phyloP scores from a whole-genome alignment of 2,888 invertebrate species.

The Amiota communis region DNA sequence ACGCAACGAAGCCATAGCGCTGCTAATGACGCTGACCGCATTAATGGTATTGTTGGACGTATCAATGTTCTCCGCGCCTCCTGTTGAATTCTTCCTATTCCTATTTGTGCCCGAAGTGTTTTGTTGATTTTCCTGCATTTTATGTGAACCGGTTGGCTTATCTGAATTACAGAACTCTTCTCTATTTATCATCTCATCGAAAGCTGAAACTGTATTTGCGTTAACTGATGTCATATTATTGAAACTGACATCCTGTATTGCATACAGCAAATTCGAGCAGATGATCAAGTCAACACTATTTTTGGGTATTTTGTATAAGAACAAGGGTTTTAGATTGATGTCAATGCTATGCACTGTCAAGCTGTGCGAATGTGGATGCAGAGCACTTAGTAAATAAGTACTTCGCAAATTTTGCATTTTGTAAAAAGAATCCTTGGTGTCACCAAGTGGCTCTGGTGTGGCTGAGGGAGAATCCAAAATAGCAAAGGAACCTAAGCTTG shows the following conservation, averaged over 20 bases:
- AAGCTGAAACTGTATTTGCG: conserved; percentile 42
- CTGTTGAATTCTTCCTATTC: conserved; percentile 19
- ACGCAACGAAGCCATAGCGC: conserved; percentile 71
- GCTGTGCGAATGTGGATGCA: conserved; percentile 70
- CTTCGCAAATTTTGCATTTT: conserved; percentile 71
- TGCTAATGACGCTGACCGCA: conserved; percentile 72
- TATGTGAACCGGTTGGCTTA: conserved; percentile 24
- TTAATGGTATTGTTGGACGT: conserved; percentile 64
- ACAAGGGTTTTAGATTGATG: conserved; percentile 79
- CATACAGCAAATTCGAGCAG: conserved; percentile 81
- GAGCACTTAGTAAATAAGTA: conserved; percentile 71
- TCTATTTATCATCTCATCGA: conserved; percentile 56
- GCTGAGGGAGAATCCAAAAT: conserved; percentile 72
- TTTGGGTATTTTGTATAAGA: conserved; percentile 80
- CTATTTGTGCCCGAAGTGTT: conserved; percentile 40
- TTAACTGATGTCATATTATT: conserved; percentile 45
- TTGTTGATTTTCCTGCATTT: conserved; percentile 45
- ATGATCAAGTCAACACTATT: conserved; percentile 78
- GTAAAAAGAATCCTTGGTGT: conserved; percentile 70
- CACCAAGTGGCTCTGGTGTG: conserved; percentile 71
- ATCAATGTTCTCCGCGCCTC: conserved; percentile 55
- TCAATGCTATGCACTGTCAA: conserved; percentile 79
- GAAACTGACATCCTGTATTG: conserved; percentile 74
- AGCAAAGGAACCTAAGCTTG: conserved; percentile 66
- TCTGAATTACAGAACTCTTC: conserved; percentile 59